phyloP scores from a whole-genome alignment of 2,888 invertebrate species.

The Lithophane semibrunnea region DNA sequence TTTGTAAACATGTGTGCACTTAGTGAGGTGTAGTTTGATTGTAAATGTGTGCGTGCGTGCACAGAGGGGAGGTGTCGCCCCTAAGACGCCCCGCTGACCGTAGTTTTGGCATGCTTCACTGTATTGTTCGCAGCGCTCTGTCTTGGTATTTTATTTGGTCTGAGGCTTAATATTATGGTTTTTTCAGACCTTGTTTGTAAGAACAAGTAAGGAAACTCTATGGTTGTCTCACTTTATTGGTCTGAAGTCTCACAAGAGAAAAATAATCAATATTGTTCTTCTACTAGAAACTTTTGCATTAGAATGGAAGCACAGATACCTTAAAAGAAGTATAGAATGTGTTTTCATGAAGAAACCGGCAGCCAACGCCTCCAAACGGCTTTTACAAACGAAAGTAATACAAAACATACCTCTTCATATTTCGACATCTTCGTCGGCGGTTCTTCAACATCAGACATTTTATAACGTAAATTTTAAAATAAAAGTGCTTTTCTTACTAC shows the following conservation, averaged over 20 bases:
- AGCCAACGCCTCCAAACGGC: background rate
- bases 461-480: slow-evolving; percentile 34
- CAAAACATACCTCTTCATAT: slow-evolving; percentile 65
- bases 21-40: too few relatives aligned
- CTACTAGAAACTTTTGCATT: background rate
- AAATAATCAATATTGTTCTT: background rate
- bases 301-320: background rate
- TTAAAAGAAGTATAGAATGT: background rate
- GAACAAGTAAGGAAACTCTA: background rate
- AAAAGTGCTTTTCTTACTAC: slow-evolving; percentile 7
- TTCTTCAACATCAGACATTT: slow-evolving; percentile 81
- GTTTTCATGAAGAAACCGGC: background rate
- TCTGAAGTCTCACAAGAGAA: background rate
- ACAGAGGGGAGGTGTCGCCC: too few relatives aligned
- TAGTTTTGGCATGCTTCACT: too few relatives aligned
- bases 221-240: too few relatives aligned
- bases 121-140: too few relatives aligned
- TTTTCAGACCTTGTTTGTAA: background rate
- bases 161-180: too few relatives aligned
- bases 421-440: slow-evolving; percentile 80
- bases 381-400: background rate
- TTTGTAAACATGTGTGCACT: too few relatives aligned
- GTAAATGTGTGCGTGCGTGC: too few relatives aligned
- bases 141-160: too few relatives aligned
- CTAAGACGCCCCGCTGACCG: too few relatives aligned